These are phyloP conservation scores for Synanthedon myopaeformis DNA, from an alignment of 2,888 invertebrate species.

Conservation along the genomic window DNA sequence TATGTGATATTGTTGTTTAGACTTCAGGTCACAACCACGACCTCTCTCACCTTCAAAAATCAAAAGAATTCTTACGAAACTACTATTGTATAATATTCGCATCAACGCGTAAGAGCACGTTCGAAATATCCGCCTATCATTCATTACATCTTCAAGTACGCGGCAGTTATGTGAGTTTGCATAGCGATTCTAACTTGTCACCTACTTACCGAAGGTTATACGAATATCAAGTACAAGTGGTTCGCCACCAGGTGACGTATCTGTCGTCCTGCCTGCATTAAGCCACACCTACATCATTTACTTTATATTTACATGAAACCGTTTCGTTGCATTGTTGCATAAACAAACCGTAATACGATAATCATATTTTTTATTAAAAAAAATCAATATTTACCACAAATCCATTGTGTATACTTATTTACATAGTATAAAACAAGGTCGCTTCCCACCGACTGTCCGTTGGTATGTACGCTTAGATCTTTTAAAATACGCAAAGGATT, in stretches of 20 bases:
- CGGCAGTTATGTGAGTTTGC: background rate
- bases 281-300: conserved; percentile 31
- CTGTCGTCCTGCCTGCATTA: conserved; percentile 6
- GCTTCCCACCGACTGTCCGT: too few species aligned
- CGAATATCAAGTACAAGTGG: conserved; percentile 7
- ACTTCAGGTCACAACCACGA: too few species aligned
- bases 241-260: background rate
- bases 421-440: too few species aligned
- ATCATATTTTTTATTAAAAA: background rate
- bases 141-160: background rate
- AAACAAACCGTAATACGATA: background rate
- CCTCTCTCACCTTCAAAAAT: too few species aligned
- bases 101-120: background rate
- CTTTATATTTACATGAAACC: background rate
- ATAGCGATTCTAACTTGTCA: conserved; percentile 22
- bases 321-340: background rate
- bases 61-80: too few species aligned
- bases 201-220: conserved; percentile 41
- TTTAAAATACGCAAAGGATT: too few species aligned
- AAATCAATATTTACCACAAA: too few species aligned
- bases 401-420: too few species aligned
- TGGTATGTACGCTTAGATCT: too few species aligned
- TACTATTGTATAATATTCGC: background rate
- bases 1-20: too few species aligned
- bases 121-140: background rate